phyloP scores from a whole-genome alignment of 2,888 invertebrate species.

The Drosophila quinaria region DNA sequence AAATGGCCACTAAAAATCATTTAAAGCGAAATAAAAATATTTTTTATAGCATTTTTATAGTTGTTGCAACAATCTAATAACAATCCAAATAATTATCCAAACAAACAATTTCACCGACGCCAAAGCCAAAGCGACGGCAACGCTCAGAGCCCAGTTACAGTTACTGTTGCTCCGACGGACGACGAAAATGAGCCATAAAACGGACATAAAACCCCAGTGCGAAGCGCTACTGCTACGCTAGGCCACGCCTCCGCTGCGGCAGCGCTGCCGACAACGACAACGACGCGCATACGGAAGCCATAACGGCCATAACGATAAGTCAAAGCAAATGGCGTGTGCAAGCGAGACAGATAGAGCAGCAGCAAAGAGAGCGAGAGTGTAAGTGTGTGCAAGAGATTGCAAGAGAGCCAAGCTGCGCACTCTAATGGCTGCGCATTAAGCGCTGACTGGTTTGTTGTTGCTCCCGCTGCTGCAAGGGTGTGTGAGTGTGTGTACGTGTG shows the following conservation, averaged over 20 bases:
- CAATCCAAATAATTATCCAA: conserved; percentile 83
- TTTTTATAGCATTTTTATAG: conserved; percentile 83
- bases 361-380: conserved; percentile 33
- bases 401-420: conserved; percentile 67
- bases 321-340: conserved; percentile 70
- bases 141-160: conserved; percentile 48
- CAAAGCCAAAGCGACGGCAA: conserved; percentile 78
- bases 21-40: conserved; percentile 81
- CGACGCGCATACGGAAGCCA: conserved; percentile 85
- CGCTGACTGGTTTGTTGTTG: conserved; percentile 40
- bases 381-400: conserved; percentile 7
- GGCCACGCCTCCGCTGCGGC: conserved; percentile 78
- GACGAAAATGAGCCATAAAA: conserved; percentile 78
- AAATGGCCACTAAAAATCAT: conserved; percentile 76
- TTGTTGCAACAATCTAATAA: conserved; percentile 84
- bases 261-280: conserved; percentile 48
- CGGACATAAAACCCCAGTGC: conserved; percentile 70
- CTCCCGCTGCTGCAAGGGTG: conserved; percentile 21
- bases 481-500: conserved; percentile 5
- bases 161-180: conserved; percentile 61
- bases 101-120: conserved; percentile 78
- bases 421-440: conserved; percentile 66
- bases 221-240: conserved; percentile 74
- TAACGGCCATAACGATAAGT: conserved; percentile 85
- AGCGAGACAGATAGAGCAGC: conserved; percentile 65